Evolutionary conservation across 2,888 invertebrate species (phyloP).

Genomic region (Macrosoma leucophasiata): DNA sequence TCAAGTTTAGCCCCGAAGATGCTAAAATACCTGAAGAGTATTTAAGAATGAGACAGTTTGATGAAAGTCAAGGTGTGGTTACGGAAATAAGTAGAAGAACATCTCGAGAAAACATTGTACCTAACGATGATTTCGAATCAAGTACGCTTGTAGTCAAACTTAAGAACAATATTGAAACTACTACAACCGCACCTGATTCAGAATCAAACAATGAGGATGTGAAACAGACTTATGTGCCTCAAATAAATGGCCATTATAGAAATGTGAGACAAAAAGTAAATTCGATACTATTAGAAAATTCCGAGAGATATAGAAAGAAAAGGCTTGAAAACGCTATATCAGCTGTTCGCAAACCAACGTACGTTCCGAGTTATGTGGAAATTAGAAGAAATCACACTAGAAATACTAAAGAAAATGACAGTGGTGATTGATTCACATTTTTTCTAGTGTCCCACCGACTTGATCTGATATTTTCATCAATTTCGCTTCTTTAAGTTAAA

Average conservation of each 20-base stretch:
- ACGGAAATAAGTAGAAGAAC: slow-evolving; percentile 27
- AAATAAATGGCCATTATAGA: slow-evolving; percentile 62
- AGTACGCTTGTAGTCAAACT: slow-evolving; percentile 42
- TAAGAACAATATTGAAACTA: slow-evolving; percentile 38
- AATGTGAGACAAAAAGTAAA: slow-evolving; percentile 44
- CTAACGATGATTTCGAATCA: slow-evolving; percentile 25
- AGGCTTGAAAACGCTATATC: slow-evolving; percentile 45
- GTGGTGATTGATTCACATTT: too few species aligned
- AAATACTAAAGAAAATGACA: slow-evolving; percentile 14
- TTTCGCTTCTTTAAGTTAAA: slow-evolving; percentile 15
- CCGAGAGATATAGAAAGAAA: slow-evolving; percentile 46
- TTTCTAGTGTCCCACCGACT: slow-evolving; percentile 2
- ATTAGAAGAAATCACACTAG: slow-evolving; percentile 50
- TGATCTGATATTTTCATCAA: slow-evolving; percentile 1
- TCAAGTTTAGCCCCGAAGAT: slow-evolving; percentile 58
- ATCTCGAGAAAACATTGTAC: slow-evolving; percentile 20
- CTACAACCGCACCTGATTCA: slow-evolving; percentile 23
- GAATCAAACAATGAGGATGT: slow-evolving; percentile 13
- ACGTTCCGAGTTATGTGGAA: slow-evolving; percentile 54
- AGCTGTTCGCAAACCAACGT: slow-evolving; percentile 37
- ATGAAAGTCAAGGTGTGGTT: slow-evolving; percentile 15
- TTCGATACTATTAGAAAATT: slow-evolving; percentile 35
- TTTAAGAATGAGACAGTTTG: slow-evolving; percentile 29
- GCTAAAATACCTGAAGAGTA: slow-evolving; percentile 58
- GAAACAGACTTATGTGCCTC: slow-evolving; percentile 50